Percentiles rank a stretch among this genome's conserved stretches.
These are phyloP conservation scores for Aleiodes sp. DNA, from an alignment of 1,140 invertebrate genomes.

Conservation along the genomic window DNA sequence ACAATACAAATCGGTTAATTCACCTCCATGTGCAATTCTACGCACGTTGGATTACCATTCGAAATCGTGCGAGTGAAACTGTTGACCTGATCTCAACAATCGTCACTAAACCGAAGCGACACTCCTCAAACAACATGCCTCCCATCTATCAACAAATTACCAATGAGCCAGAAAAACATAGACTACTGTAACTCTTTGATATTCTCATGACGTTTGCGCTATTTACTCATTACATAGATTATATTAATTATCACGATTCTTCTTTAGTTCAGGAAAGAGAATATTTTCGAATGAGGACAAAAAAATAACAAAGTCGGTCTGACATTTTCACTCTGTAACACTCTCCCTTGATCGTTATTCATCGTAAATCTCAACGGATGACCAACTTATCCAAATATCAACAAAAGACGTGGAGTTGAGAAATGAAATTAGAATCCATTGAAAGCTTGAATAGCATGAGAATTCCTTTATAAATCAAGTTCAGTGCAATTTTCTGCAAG, in stretches of 20 bases:
- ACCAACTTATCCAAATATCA: constrained; percentile 1
- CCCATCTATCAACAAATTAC: no score
- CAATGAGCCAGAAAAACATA: no score
- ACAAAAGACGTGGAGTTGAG: background rate
- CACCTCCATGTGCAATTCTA: constrained; percentile 7
- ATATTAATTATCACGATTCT: background rate
- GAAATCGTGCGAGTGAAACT: constrained; percentile 10
- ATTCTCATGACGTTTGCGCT: no score
- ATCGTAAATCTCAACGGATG: constrained; percentile 1
- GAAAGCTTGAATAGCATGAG: no score
- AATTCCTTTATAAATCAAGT: no score
- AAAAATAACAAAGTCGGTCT: constrained; percentile 4
- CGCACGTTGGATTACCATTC: background rate
- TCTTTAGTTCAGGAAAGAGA: background rate
- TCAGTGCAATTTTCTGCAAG: no score
- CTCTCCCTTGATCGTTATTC: constrained; percentile 31
- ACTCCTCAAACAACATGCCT: background rate
- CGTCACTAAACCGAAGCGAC: constrained; percentile 1
- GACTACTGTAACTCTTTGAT: no score
- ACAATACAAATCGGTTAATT: constrained; percentile 11
- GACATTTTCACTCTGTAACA: constrained; percentile 18
- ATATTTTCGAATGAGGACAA: constrained; percentile 15
- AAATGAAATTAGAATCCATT: background rate
- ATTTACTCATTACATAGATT: background rate
- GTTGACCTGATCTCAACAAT: constrained; percentile 17